Evolutionary conservation across 2,113 vertebrate species (phyloP).

Genomic region (Callaeas wilsoni): DNA sequence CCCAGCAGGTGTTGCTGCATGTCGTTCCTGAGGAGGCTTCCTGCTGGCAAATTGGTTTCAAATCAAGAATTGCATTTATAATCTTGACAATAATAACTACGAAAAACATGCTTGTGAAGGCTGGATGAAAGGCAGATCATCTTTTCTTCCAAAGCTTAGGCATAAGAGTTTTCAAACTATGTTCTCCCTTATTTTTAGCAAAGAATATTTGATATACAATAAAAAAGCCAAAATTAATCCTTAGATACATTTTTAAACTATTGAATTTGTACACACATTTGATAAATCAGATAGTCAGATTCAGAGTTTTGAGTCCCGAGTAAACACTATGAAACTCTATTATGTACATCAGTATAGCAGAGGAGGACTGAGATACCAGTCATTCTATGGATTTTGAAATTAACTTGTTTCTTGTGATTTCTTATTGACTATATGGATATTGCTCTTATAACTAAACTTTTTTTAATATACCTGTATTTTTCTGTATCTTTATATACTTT

Average conservation of each 20-base stretch:
- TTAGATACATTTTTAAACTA: neutral
- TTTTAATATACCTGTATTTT: neutral
- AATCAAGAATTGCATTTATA: slow-evolving; percentile 46
- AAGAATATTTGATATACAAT: neutral
- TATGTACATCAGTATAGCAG: neutral
- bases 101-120: slow-evolving; percentile 3
- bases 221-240: neutral
- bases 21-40: neutral
- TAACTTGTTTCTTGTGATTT: neutral
- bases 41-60: slow-evolving; percentile 55
- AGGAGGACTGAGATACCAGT: neutral
- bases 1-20: slow-evolving; percentile 29
- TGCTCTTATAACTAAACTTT: neutral
- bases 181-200: neutral
- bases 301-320: neutral
- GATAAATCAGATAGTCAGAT: neutral
- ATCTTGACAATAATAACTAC: slow-evolving; percentile 40
- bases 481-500: neutral
- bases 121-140: slow-evolving; percentile 43
- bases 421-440: neutral
- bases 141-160: neutral
- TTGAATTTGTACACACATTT: neutral
- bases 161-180: neutral
- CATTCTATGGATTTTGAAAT: neutral
- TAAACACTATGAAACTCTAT: neutral